These are phyloP conservation scores for Chaetodon trifascialis DNA, from an alignment of 2,113 vertebrate species.

Conservation along the genomic window DNA sequence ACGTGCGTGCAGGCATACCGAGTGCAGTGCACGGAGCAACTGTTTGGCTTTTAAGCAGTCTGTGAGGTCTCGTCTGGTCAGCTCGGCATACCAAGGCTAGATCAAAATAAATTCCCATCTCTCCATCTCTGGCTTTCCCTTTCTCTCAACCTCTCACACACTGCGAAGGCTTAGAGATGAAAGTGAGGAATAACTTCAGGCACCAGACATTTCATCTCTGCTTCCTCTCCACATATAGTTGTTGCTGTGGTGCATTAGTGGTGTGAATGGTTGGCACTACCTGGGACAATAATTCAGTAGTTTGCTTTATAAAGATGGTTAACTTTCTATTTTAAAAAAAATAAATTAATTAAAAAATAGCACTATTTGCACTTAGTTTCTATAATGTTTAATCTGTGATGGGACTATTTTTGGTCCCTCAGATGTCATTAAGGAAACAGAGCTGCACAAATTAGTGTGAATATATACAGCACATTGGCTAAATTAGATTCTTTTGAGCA, in stretches of 20 bases:
- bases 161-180: constrained; percentile 54
- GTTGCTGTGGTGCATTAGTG: background rate
- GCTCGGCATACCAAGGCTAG: background rate
- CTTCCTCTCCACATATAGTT: background rate
- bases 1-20: background rate
- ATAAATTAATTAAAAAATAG: too few relatives aligned
- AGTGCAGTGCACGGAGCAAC: constrained; percentile 15
- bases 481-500: constrained; percentile 53
- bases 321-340: background rate
- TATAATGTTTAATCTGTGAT: constrained; percentile 20
- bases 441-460: constrained; percentile 26
- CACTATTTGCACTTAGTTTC: constrained; percentile 25
- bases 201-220: constrained; percentile 32
- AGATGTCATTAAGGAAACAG: constrained; percentile 37
- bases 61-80: constrained; percentile 61
- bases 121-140: constrained; percentile 39
- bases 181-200: constrained; percentile 60
- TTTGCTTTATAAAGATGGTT: constrained; percentile 27
- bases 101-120: constrained; percentile 66
- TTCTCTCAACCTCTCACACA: constrained; percentile 41
- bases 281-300: constrained; percentile 16
- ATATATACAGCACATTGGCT: constrained; percentile 42
- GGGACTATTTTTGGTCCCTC: constrained; percentile 24
- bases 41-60: constrained; percentile 48
- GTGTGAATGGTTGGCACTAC: background rate